Base-by-base conservation (phyloP, 1,140 invertebrate genomes). In the Galendromus occidentalis region DNA sequence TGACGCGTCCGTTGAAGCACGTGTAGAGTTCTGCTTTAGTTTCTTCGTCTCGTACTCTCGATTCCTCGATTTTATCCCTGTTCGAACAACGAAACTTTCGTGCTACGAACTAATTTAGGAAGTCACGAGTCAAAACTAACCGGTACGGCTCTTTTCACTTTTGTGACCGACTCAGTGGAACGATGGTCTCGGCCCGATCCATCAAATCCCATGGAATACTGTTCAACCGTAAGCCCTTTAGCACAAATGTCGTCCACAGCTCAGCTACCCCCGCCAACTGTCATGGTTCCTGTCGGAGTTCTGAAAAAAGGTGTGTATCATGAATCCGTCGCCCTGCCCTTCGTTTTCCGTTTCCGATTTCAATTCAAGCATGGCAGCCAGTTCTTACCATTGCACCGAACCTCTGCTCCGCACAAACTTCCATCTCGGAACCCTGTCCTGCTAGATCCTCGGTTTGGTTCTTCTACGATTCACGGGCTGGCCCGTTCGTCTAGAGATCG, bases 121-220 rank as follows among this genome's bases (percentile, higher is more conserved):
- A 39, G 33, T 4, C 33, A 9, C 9, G 33, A 6, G 33, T 39
- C 33, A 39, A 39, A 39, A 39, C 33, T 39, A 39, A 39, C 33
- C 33, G 33, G 33, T 39, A 9, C 9, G 33, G 33, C 33, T 39
- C 33, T 39, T 39, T 39, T 39, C 33, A 39, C 33, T 39, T 39
- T 39, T 39, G 33, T 39, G 33, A 39, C 9, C 33, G 9, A 39
- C 33, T 4, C 33, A 39, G 33, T 39, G 33, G 33, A 39, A 39
- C 22, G 41, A 25, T 66, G 66, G n/a, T 70, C 69, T 14, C 71
- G 72, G 51, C 87, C 86, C 64, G 87, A 90, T 78, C 87, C 87
- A 51, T 88, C 88, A 76, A 90, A 91, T 77, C 87, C 87, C 39
- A 84, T 85, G 81, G 87, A 91, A 76, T 91, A 91, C 76, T 90